Base-by-base conservation (phyloP, 2,888 invertebrate species). In the Scaptomyza reducta region DNA sequence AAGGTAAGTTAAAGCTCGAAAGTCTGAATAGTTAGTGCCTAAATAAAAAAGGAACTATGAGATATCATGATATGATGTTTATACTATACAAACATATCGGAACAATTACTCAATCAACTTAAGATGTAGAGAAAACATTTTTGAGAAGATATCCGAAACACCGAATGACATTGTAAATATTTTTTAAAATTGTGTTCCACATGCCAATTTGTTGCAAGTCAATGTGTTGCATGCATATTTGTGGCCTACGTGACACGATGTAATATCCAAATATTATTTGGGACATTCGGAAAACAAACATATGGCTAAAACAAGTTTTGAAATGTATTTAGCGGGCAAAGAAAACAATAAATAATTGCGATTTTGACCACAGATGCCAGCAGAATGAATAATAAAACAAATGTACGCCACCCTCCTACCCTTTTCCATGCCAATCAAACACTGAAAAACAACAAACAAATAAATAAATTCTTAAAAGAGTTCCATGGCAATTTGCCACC, bases 241-340 rank as follows among this genome's bases (percentile, higher is more conserved):
- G 46, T 49, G 44, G 55, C 22, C 38, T 75, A 70, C 71, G 76
- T 70, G 73, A 45, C 50, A 46, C 5, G 33, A 44, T 57, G 40
- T 35, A 67, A 44, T 29, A 42, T 58, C 41, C 18, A 31, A 61
- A 76, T 61, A 59, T 53, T 60, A 59, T 53, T 54, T 76, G 66
- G 56, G 40, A 76, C 51, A 67, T 75, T 18, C 18, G 57, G 51
- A 50, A 54, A 74, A 70, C 54, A 70, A 73, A 65, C 60, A 70
- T 60, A 27, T 74, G 58, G 64, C 63, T 2, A 22, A 22, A 22
- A 22, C 22, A 22, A 22, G 3, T 22, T 22, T 22, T 53, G 25
- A 61, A 56, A 56, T 46, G 47, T 49, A 53, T 63, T 74, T 51
- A 45, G 47, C 53, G 33, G 62, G 58, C 77, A 71, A 61, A 29